Evolutionary conservation across 2,797 vertebrate genomes (phyloP), one percentile per base, ranked within the genome.

Genomic region (Acridotheres tristis): DNA sequence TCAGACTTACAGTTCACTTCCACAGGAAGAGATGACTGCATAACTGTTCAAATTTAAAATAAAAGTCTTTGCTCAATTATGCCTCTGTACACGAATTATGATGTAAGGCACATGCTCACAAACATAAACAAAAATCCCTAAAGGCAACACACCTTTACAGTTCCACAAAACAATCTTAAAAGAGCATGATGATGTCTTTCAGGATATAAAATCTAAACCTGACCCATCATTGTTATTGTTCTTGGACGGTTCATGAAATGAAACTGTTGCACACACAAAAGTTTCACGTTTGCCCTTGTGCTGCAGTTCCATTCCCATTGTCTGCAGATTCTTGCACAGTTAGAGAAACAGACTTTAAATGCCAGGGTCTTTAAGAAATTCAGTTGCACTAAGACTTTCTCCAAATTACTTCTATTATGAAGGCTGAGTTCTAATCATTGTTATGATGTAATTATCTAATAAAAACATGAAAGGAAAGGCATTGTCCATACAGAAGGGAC

Each of bases 91-190:
- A 51, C 11, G 68, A 63, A 75, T 45, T 22, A 25, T 48, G 32
- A 32, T 54, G 29, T 1, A 4, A 59, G 11, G 42, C 42, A 48
- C 25, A 16, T 0, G 1, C n/a, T 45, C 34, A 42, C 8, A 71
- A 71, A 43, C 38, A 54, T 32, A 51, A 73, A 47, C 27, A 51
- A 75, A 40, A 14, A 78, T 50, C 59, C 62, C 47, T 78, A 34
- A 75, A 68, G 36, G 42, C 42, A 83, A 67, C 20, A 10, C 8
- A 61, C 62, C 32, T 91, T 85, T 61, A 69, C 13, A 72, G 29
- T 57, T 53, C 32, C 74, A 78, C 34, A 50, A 66, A 83, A 43
- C 30, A 45, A n/a, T 17, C 42, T 74, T 66, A 18, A 16, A 27
- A 43, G 21, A 75, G 18, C 14, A 45, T 48, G 29, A 42, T 45